phyloP scores from a whole-genome alignment of 2,113 vertebrate genomes.

The Coptodon bakossiorum region DNA sequence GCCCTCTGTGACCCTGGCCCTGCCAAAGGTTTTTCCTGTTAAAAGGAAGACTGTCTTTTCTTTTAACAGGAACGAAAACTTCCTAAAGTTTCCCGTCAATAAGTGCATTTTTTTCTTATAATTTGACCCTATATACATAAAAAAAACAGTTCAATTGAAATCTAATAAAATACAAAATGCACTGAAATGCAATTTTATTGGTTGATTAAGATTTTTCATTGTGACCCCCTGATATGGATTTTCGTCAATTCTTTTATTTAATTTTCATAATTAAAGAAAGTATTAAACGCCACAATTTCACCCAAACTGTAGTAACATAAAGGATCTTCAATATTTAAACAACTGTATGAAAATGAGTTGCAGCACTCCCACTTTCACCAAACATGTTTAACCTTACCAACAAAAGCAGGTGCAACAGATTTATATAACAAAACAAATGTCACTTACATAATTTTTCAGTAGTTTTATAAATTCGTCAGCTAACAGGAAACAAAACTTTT shows the following conservation, averaged over 20 bases:
- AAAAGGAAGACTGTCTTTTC: background rate
- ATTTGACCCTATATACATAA: background rate
- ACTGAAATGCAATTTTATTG: background rate
- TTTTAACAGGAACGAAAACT: fast-evolving
- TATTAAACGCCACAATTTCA: fast-evolving
- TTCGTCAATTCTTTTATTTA: background rate
- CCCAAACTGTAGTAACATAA: background rate
- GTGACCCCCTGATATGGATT: background rate
- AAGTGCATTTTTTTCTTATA: background rate
- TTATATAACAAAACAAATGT: background rate
- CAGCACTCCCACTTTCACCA: background rate
- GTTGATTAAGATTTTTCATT: background rate
- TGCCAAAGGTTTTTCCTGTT: background rate
- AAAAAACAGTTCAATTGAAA: background rate
- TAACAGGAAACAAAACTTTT: fast-evolving
- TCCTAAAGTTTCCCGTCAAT: background rate
- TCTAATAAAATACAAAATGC: background rate
- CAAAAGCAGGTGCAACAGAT: background rate
- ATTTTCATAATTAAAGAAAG: background rate
- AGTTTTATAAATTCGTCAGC: background rate
- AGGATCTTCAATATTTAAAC: background rate
- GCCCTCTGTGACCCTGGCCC: background rate
- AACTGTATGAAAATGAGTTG: background rate
- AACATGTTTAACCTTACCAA: background rate
- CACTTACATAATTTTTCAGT: background rate